phyloP scores from a whole-genome alignment of 2,888 invertebrate species.

The Epinotia bilunana region DNA sequence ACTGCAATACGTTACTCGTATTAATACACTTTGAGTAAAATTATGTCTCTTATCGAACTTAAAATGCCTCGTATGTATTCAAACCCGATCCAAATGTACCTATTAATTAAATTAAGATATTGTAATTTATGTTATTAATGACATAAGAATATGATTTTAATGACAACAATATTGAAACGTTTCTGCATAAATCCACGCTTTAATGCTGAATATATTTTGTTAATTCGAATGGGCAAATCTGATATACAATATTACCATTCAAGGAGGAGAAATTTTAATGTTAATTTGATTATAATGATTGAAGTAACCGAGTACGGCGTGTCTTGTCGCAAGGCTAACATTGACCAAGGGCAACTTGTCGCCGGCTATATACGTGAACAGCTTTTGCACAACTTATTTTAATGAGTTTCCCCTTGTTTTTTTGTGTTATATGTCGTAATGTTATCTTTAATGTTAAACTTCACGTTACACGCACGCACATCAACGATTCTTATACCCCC shows the following conservation, averaged over 20 bases:
- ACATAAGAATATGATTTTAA: too few relatives aligned
- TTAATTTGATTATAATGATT: slow-evolving; percentile 41
- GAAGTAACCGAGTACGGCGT: slow-evolving; percentile 33
- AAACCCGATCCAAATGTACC: not conserved
- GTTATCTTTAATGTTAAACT: slow-evolving; percentile 23
- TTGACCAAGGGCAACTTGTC: slow-evolving; percentile 44
- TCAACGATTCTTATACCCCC: not conserved
- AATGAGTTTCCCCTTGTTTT: slow-evolving; percentile 43
- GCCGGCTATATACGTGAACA: slow-evolving; percentile 30
- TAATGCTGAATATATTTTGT: not conserved
- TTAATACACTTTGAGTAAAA: too few relatives aligned
- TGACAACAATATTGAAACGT: not conserved
- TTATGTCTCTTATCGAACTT: not conserved
- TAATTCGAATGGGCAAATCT: not conserved
- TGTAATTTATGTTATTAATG: slow-evolving; percentile 5
- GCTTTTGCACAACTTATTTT: slow-evolving; percentile 45
- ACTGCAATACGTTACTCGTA: not conserved
- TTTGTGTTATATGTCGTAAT: slow-evolving; percentile 39
- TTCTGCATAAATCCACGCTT: not conserved
- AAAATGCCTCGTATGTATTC: not conserved
- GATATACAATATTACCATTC: not conserved
- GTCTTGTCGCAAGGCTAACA: slow-evolving; percentile 45
- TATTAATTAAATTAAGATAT: slow-evolving; percentile 8
- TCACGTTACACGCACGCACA: not conserved
- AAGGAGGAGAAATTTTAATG: slow-evolving; percentile 26